A percentile compares a stretch with the other conserved stretches of the same genome.
phyloP scores from a whole-genome alignment of 1,140 invertebrate genomes.

The Ceratosolen solmsi region DNA sequence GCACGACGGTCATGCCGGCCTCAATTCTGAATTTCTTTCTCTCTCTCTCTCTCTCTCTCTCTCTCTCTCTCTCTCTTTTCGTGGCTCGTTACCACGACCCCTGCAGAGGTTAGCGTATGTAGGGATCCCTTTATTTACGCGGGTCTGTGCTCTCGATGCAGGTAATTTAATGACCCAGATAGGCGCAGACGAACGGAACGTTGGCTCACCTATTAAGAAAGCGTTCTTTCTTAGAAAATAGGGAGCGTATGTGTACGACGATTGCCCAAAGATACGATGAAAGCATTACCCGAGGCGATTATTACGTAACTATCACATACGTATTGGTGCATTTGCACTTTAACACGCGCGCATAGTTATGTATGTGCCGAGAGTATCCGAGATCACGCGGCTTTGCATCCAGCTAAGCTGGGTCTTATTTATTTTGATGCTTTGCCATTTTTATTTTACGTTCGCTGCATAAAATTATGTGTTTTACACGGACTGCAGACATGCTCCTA shows the following conservation, averaged over 20 bases:
- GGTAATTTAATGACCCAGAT: slow-evolving; percentile 21
- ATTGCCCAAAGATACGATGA: background rate
- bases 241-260: background rate
- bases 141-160: background rate
- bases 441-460: background rate
- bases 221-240: background rate
- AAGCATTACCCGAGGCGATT: background rate
- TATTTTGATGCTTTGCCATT: background rate
- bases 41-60: too few species aligned
- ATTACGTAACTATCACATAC: slow-evolving; percentile 3
- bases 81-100: background rate
- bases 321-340: background rate
- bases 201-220: background rate
- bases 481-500: background rate
- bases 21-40: background rate
- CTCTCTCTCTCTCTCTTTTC: too few species aligned
- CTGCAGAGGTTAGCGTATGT: background rate
- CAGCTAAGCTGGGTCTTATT: background rate
- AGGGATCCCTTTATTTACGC: background rate
- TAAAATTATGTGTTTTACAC: background rate
- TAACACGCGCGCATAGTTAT: too few species aligned
- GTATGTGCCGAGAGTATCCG: too few species aligned
- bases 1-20: too few species aligned
- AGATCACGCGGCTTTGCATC: background rate
- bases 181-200: too few species aligned